Percentiles rank a stretch among this genome's conserved stretches.
These are phyloP conservation scores for Rhorus exstirpatorius DNA, from an alignment of 2,888 invertebrate genomes.

Conservation along the genomic window DNA sequence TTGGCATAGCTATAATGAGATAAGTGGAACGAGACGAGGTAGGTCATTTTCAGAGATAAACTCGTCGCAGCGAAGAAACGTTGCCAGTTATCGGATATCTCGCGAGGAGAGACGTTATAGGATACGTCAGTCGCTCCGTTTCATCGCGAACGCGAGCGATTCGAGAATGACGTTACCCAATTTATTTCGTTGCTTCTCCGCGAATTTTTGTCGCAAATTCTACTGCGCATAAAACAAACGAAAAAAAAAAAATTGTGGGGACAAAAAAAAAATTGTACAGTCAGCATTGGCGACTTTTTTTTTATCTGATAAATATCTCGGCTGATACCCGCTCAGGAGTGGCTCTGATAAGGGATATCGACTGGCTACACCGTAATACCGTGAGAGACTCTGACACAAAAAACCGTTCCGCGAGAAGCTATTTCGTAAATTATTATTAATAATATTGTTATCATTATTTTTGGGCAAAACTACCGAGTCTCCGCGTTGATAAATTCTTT, in stretches of 20 bases:
- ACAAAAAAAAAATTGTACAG: slow-evolving; percentile 33
- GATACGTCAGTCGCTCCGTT: slow-evolving; percentile 52
- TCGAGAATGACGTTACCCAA: slow-evolving; percentile 37
- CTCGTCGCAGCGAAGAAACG: slow-evolving; percentile 44
- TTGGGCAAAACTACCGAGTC: neutral
- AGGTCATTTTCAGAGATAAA: slow-evolving; percentile 71
- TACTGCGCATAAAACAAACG: neutral
- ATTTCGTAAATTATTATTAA: neutral
- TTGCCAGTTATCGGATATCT: slow-evolving; percentile 50
- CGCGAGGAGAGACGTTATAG: slow-evolving; percentile 21
- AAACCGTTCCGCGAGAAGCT: slow-evolving; percentile 35
- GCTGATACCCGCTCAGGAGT: slow-evolving; percentile 68
- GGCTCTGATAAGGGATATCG: slow-evolving; percentile 69
- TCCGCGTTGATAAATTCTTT: neutral
- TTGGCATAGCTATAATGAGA: slow-evolving; percentile 5
- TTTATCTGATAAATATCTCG: slow-evolving; percentile 65
- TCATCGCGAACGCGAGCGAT: slow-evolving; percentile 40
- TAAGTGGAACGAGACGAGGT: slow-evolving; percentile 66
- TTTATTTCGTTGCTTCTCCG: slow-evolving; percentile 20
- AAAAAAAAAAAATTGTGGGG: slow-evolving; percentile 19
- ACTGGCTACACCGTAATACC: slow-evolving; percentile 49
- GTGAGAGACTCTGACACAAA: slow-evolving; percentile 44
- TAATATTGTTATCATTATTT: neutral
- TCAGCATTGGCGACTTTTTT: slow-evolving; percentile 46
- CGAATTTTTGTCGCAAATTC: slow-evolving; percentile 1